Evolutionary conservation across 2,113 vertebrate species (phyloP).

Genomic region (Myrmecophaga tridactyla): DNA sequence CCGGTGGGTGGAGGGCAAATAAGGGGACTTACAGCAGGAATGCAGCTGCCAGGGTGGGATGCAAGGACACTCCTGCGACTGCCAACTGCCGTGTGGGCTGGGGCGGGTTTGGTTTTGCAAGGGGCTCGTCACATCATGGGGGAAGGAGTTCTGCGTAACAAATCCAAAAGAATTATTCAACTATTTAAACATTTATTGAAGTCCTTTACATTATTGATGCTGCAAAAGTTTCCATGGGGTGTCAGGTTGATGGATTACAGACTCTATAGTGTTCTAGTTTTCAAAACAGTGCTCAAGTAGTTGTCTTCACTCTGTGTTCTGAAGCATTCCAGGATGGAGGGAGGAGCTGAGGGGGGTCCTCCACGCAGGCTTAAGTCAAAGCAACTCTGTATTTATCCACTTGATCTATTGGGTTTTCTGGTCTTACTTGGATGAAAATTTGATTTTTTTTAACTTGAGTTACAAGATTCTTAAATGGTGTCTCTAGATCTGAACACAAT

Average conservation of each 20-base stretch:
- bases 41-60: too few relatives aligned
- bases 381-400: not conserved
- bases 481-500: not conserved
- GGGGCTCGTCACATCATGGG: too few relatives aligned
- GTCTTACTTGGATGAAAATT: not conserved
- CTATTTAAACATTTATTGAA: not conserved
- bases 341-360: rapidly evolving
- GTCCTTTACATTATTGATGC: not conserved
- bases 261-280: not conserved
- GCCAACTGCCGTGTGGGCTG: too few relatives aligned
- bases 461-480: too few relatives aligned
- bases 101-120: too few relatives aligned
- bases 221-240: not conserved
- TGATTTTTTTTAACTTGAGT: too few relatives aligned
- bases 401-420: not conserved
- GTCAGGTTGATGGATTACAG: not conserved
- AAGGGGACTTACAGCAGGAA: too few relatives aligned
- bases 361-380: not conserved
- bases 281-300: rapidly evolving
- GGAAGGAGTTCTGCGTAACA: too few relatives aligned
- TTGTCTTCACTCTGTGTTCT: not conserved
- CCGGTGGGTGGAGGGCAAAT: too few relatives aligned
- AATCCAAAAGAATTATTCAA: not conserved
- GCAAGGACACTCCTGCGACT: too few relatives aligned
- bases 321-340: not conserved